These are phyloP conservation scores for Thysanoteuthis rhombus DNA, from an alignment of 2,888 invertebrate species.

Conservation along the genomic window DNA sequence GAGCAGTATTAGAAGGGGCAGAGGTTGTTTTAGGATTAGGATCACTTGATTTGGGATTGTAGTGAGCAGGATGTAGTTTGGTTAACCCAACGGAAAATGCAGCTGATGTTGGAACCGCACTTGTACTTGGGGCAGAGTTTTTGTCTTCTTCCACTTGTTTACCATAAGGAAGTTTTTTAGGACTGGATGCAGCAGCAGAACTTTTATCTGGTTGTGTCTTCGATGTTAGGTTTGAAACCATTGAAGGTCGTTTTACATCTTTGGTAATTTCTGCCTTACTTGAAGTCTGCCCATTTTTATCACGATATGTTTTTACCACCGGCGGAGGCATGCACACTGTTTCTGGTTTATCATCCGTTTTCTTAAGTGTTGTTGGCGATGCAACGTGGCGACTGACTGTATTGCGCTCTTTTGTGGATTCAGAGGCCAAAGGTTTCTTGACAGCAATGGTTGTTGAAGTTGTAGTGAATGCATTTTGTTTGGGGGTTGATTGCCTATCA, in stretches of 20 bases:
- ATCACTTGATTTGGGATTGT: not conserved
- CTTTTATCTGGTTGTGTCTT: not conserved
- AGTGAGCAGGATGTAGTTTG: not conserved
- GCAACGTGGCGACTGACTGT: not conserved
- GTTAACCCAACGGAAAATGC: not conserved
- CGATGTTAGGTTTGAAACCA: not conserved
- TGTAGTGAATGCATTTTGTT: not conserved
- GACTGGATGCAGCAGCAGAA: not conserved
- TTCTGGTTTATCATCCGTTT: not conserved
- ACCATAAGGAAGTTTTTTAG: not conserved
- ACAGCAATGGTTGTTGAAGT: not conserved
- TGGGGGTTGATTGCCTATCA: not conserved
- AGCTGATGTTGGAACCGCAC: not conserved
- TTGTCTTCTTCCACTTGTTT: not conserved
- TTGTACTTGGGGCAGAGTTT: not conserved
- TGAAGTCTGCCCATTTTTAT: not conserved
- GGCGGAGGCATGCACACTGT: not conserved
- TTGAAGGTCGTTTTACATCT: not conserved
- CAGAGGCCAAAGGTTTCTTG: not conserved
- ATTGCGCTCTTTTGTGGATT: not conserved
- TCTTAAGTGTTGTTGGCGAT: not conserved
- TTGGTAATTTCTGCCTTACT: not conserved
- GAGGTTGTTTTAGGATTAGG: not conserved
- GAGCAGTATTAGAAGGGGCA: not conserved
- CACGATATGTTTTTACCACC: not conserved